These are phyloP conservation scores for Aldrovandia affinis DNA, from an alignment of 2,797 vertebrate genomes.

Conservation along the genomic window DNA sequence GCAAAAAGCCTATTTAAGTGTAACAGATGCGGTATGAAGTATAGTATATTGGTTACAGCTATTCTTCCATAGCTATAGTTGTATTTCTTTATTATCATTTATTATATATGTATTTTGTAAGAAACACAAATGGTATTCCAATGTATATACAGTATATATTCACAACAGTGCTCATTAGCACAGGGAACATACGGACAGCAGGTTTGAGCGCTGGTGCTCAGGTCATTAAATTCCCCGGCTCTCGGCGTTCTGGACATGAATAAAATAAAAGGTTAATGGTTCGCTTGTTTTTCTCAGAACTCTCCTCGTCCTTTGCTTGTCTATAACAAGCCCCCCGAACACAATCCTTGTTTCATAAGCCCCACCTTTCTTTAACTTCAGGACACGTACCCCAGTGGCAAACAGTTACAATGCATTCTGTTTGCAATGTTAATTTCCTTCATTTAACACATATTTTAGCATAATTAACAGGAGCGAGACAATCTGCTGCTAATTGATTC, in stretches of 20 bases:
- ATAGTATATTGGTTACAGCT: not conserved
- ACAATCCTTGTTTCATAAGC: conserved; percentile 15
- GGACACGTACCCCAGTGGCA: conserved; percentile 43
- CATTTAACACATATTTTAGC: conserved; percentile 59
- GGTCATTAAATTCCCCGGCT: conserved; percentile 8
- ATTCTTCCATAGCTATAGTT: not conserved
- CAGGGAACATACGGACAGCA: not conserved
- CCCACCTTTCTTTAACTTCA: conserved; percentile 41
- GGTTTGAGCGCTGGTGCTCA: not conserved
- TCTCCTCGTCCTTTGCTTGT: conserved; percentile 9
- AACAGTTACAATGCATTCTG: conserved; percentile 49
- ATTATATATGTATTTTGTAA: not conserved
- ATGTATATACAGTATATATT: conserved; percentile 20
- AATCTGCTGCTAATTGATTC: conserved; percentile 59
- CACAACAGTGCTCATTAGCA: not conserved
- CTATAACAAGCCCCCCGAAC: conserved; percentile 19
- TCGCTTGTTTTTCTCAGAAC: not conserved
- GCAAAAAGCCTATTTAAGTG: not conserved
- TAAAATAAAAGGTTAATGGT: conserved; percentile 24
- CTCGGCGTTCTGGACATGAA: conserved; percentile 1
- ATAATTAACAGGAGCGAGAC: conserved; percentile 57
- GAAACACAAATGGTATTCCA: not conserved
- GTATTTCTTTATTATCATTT: not conserved
- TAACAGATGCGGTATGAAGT: not conserved
- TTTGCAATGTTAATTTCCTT: conserved; percentile 52